Base-by-base conservation (phyloP, 2,888 invertebrate genomes). In the Noctua comes region DNA sequence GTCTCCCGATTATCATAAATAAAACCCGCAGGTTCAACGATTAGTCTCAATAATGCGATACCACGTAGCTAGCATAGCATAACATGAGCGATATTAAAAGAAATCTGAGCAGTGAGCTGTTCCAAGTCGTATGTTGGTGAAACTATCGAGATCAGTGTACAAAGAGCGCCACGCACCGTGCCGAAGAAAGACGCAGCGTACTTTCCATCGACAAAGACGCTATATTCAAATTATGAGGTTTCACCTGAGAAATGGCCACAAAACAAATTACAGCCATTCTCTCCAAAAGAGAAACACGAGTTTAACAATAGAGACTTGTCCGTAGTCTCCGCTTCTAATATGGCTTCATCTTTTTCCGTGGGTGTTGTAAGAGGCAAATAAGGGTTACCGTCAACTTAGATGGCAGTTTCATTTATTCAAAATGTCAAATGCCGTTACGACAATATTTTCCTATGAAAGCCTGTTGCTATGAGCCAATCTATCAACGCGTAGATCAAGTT, bases 61-160 rank as follows among this genome's bases (percentile, higher is more conserved):
- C 51, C 66, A 84, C 86, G 86, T 82, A 82, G 51, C 77, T 68
- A 77, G 40, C 76, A 83, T 64, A 83, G 82, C 86, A 83, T 82
- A 82, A 83, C 79, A 90, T 77, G 86, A 82, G 78, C 73, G 82
- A 85, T 84, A 86, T 83, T 80, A 89, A 88, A 89, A 89, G 88
- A 88, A 89, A 89, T 88, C 87, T 77, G 89, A 90, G 88, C 84
- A 86, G 89, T 77, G 89, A 90, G 88, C 83, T 87, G 89, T 89
- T 88, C 82, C 88, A 90, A 93, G 91, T 86, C 87, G 89, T 90
- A 89, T 89, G 91, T 87, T 91, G 91, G 93, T 93, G 94, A 94
- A 95, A 95, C 93, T 93, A 92, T 93, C 90, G 93, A 93, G 94
- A 94, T 93, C 93, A 93, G 92, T 92, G 91, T 92, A 93, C 92